Evolutionary conservation across 2,797 vertebrate species (phyloP).

Genomic region (Argyrosomus regius): DNA sequence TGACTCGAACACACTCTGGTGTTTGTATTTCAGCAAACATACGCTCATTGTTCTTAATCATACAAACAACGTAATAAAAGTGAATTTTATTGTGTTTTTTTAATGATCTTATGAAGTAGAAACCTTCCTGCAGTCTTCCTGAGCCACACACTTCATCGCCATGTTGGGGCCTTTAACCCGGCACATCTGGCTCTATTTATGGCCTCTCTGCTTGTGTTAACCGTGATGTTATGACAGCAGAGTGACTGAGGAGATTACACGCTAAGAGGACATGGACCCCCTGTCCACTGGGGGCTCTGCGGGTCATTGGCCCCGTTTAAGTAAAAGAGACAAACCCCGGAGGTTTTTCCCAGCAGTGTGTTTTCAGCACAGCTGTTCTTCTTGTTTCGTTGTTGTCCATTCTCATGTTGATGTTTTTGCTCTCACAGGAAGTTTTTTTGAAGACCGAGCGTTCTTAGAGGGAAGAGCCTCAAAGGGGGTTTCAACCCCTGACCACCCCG

Average conservation of each 20-base stretch:
- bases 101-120: background rate
- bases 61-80: background rate
- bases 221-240: constrained; percentile 78
- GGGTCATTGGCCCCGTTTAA: constrained; percentile 71
- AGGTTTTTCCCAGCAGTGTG: constrained; percentile 45
- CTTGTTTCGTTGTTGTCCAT: constrained; percentile 26
- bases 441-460: constrained; percentile 37
- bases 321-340: constrained; percentile 33
- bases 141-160: background rate
- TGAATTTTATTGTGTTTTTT: background rate
- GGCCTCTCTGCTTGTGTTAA: constrained; percentile 67
- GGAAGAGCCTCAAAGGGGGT: constrained; percentile 35
- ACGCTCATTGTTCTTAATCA: background rate
- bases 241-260: constrained; percentile 68
- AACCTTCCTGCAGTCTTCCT: background rate
- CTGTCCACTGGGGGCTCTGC: constrained; percentile 30
- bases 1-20: background rate
- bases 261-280: constrained; percentile 54
- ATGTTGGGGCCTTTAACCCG: constrained; percentile 23
- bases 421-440: constrained; percentile 68
- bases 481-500: constrained; percentile 33
- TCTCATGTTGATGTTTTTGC: constrained; percentile 40
- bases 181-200: constrained; percentile 78
- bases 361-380: constrained; percentile 59
- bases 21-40: background rate